Base-by-base conservation (phyloP, 2,888 invertebrate genomes). In the Venusia cambrica region DNA sequence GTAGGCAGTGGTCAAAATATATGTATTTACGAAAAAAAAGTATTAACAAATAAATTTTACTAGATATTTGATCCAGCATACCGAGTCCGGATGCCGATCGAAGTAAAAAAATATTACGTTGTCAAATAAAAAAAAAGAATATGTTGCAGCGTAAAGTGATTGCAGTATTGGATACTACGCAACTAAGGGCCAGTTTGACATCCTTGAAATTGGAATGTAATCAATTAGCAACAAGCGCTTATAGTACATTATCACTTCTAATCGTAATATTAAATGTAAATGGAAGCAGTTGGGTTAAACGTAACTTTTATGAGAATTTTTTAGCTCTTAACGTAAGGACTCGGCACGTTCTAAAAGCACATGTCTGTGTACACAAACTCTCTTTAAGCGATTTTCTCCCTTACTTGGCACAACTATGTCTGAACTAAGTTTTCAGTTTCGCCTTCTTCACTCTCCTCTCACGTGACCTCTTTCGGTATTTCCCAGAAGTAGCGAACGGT, bases 401-500 rank as follows among this genome's bases (percentile, higher is more conserved):
- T 42, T 37, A 47, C 54, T 51, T 29, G 47, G 44, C 61, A 59
- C 36, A 36, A 61, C 58, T 48, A 57, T 57, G 32, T 20, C 62
- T 64, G 50, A 37, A 38, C 58, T 64, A 40, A 26, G 40, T 67
- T 65, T n/a, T 68, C 61, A 39, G 52, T 70, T 73, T 73, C 66
- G 57, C 59, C 72, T 73, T 73, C 73, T 38, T 17, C 50, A 55
- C 62, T 50, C 48, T 47, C 54, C 52, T 59, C 73, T 77, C 68
- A 77, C 71, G 69, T 72, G 68, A 73, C 71, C 65, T 59, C 61
- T 53, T 64, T 59, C 58, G 63, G 67, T 72, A 55, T 69, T 74
- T 65, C 87, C 48, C 89, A 96, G 97, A 97, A 90, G 95, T 96
- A 73, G 95, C 95, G 64, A 94, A 93, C 77, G 97, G 96, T 66